A percentile compares a stretch with the other conserved stretches of the same genome.
These are phyloP conservation scores for Podarcis siculus DNA, from an alignment of 2,797 vertebrate genomes.

Conservation along the genomic window DNA sequence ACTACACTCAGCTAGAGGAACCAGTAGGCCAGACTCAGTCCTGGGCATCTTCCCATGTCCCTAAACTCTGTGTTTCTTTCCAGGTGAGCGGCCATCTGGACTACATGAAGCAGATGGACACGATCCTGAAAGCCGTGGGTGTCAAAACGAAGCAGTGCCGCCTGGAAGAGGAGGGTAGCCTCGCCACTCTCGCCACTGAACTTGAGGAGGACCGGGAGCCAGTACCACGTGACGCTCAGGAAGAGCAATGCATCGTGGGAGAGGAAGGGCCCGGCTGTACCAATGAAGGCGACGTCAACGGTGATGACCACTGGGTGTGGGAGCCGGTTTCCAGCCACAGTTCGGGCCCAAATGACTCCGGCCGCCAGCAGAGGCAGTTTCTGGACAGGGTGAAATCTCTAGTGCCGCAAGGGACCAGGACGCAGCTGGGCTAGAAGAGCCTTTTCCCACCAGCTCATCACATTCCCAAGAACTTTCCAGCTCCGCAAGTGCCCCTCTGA, in stretches of 20 bases:
- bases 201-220: background rate
- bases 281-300: background rate
- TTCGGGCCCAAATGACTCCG: background rate
- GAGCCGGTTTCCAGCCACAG: background rate
- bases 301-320: conserved; percentile 34
- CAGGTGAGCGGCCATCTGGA: conserved; percentile 96
- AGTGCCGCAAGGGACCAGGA: background rate
- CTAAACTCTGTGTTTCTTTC: background rate
- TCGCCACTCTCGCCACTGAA: conserved; percentile 42
- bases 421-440: background rate
- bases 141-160: conserved; percentile 84
- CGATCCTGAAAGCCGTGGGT: conserved; percentile 90
- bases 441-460: accelerated
- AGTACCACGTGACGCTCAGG: accelerated
- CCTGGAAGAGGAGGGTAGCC: conserved; percentile 54
- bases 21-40: too few species aligned
- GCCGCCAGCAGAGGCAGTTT: background rate
- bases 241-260: accelerated
- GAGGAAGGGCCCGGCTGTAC: accelerated
- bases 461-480: background rate
- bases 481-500: conserved; percentile 3
- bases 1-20: too few species aligned
- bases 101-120: conserved; percentile 97
- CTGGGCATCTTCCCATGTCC: background rate
- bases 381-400: background rate